Conservation (phyloP, 2,113 vertebrate species). For the Jacana jacana region DNA sequence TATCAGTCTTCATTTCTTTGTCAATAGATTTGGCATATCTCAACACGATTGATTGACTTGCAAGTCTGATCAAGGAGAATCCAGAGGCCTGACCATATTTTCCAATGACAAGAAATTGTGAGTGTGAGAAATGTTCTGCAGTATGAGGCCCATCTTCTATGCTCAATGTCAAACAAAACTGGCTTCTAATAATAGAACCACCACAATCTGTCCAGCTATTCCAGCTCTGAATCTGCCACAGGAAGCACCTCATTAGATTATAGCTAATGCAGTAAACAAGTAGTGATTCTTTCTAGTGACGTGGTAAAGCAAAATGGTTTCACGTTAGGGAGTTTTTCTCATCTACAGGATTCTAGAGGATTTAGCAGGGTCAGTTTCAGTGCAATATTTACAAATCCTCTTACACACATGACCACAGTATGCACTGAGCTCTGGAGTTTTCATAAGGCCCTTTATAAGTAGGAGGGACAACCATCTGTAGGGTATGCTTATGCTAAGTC, state of each 20-base stretch:
- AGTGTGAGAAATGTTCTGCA: neutral
- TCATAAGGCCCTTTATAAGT: neutral
- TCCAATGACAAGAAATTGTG: neutral
- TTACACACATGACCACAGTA: neutral
- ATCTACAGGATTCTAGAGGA: neutral
- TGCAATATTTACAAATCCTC: neutral
- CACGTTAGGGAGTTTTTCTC: neutral
- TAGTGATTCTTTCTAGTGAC: neutral
- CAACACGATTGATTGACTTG: neutral
- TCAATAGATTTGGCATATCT: neutral
- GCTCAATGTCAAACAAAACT: neutral
- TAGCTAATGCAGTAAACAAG: neutral
- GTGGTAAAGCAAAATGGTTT: neutral
- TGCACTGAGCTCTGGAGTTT: neutral
- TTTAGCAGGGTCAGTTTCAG: neutral
- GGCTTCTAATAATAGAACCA: constrained; percentile 35
- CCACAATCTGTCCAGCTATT: constrained; percentile 2
- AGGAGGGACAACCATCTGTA: neutral
- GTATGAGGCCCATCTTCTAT: neutral
- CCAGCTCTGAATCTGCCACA: neutral
- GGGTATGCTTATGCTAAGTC: neutral
- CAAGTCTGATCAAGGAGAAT: neutral
- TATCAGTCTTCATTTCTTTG: neutral
- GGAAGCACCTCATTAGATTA: neutral
- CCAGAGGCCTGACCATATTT: neutral